phyloP scores from a whole-genome alignment of 1,140 invertebrate species.

The Phymorhynchus buccinoides region DNA sequence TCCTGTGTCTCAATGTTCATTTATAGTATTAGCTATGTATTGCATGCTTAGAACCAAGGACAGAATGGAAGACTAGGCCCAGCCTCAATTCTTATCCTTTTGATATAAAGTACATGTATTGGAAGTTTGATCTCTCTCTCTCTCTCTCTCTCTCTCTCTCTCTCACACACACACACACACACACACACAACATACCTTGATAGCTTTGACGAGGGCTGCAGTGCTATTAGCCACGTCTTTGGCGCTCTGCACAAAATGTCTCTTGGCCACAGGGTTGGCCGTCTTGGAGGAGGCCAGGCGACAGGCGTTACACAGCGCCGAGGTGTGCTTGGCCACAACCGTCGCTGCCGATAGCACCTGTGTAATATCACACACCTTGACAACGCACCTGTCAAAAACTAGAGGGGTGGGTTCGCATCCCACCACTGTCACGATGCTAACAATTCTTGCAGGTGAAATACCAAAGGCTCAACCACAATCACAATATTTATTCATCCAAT shows the following conservation, averaged over 20 bases:
- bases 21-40: too few relatives aligned
- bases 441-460: too few relatives aligned
- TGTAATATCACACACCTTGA: neutral
- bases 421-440: too few relatives aligned
- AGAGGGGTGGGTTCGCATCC: too few relatives aligned
- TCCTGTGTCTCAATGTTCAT: too few relatives aligned
- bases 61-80: too few relatives aligned
- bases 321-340: slow-evolving; percentile 96
- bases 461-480: neutral
- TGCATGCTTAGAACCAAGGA: too few relatives aligned
- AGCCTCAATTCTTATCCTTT: too few relatives aligned
- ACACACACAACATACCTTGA: slow-evolving; percentile 79
- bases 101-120: too few relatives aligned
- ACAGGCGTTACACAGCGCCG: slow-evolving; percentile 94
- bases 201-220: slow-evolving; percentile 93
- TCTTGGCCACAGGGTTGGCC: slow-evolving; percentile 91
- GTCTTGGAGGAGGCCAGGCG: slow-evolving; percentile 92
- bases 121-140: too few relatives aligned
- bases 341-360: slow-evolving; percentile 92
- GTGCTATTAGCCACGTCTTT: slow-evolving; percentile 98
- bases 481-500: too few relatives aligned
- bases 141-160: neutral
- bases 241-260: slow-evolving; percentile 97
- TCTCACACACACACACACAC: neutral
- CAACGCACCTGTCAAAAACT: neutral